phyloP scores from a whole-genome alignment of 2,797 vertebrate species.

The Sebastes kiyomatsui region DNA sequence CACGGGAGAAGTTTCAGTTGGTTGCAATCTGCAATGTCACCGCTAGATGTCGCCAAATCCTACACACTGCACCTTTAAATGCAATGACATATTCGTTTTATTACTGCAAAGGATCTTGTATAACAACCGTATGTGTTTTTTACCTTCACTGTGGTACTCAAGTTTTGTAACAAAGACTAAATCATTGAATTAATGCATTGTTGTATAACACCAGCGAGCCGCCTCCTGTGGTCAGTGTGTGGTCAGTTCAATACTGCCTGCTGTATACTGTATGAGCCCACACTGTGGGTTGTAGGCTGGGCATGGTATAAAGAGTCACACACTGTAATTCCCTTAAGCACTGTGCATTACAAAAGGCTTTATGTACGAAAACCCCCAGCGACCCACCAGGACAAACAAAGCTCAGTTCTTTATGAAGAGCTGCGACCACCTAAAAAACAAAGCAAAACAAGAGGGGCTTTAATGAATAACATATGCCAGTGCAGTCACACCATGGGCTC shows the following conservation, averaged over 20 bases:
- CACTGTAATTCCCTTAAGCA: constrained; percentile 43
- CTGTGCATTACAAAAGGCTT: constrained; percentile 43
- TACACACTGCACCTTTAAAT: not conserved
- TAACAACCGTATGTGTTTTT: not conserved
- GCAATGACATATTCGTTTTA: not conserved
- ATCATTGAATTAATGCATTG: not conserved
- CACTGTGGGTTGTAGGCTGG: constrained; percentile 7
- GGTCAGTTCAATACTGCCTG: not conserved
- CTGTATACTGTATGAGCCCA: constrained; percentile 6
- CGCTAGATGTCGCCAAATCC: too few species aligned
- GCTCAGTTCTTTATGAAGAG: constrained; percentile 7
- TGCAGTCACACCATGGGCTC: constrained; percentile 25
- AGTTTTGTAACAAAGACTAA: not conserved
- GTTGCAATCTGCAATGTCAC: too few species aligned
- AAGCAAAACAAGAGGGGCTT: constrained; percentile 28
- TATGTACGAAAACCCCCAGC: constrained; percentile 14
- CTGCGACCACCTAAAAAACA: constrained; percentile 19
- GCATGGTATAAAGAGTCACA: constrained; percentile 11
- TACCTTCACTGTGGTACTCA: not conserved
- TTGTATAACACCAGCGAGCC: not conserved
- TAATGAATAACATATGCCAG: constrained; percentile 51
- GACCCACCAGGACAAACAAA: constrained; percentile 24
- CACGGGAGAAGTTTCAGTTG: too few species aligned
- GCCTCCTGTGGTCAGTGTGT: not conserved
- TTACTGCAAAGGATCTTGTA: not conserved